Percentiles rank a stretch among this genome's conserved stretches.
These are phyloP conservation scores for Mantis religiosa DNA, from an alignment of 2,888 invertebrate genomes.

Conservation along the genomic window DNA sequence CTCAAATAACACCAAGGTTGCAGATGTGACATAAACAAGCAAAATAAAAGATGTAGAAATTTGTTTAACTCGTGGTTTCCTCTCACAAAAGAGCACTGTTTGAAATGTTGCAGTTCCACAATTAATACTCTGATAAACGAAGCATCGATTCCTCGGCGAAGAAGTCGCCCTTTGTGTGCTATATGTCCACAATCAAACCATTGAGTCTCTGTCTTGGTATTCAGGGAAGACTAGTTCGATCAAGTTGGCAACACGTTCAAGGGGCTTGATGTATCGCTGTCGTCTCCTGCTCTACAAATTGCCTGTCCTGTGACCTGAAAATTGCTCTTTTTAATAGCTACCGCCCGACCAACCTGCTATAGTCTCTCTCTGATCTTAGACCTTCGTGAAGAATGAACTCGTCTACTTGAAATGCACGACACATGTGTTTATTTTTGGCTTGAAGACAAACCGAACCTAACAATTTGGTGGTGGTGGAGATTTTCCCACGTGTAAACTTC, in stretches of 20 bases:
- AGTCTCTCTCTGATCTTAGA: neutral
- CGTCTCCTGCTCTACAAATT: constrained; percentile 13
- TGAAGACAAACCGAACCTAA: too few species aligned
- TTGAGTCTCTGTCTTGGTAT: neutral
- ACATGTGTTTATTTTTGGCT: constrained; percentile 4
- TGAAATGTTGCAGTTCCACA: neutral
- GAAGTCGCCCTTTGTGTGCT: neutral
- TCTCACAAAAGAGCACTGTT: neutral
- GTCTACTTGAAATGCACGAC: neutral
- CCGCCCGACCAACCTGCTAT: neutral
- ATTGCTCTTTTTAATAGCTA: constrained; percentile 16
- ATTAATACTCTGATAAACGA: neutral
- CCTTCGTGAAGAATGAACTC: neutral
- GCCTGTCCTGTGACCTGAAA: constrained; percentile 26
- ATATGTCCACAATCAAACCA: neutral
- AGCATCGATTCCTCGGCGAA: neutral
- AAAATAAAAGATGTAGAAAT: neutral
- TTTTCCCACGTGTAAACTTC: neutral
- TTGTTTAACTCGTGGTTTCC: neutral
- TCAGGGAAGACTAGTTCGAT: neutral
- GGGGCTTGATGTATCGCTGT: neutral
- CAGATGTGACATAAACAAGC: neutral
- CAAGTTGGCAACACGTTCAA: neutral
- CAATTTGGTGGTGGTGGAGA: neutral
- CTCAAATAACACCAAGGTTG: too few species aligned